phyloP scores from a whole-genome alignment of 2,888 invertebrate genomes.

The Acleris emargana region DNA sequence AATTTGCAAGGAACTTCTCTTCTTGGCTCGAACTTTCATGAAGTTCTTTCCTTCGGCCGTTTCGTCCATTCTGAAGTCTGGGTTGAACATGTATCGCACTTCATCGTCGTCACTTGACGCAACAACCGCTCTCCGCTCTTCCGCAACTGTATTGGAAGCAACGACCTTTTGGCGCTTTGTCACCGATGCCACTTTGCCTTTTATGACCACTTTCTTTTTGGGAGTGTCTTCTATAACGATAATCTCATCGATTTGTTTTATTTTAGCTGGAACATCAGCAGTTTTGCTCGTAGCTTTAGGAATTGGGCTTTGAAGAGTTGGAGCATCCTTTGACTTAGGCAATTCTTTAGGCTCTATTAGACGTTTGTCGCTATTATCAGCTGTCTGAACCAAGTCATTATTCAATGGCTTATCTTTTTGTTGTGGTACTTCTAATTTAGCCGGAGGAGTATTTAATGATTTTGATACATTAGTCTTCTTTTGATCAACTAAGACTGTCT shows the following conservation, averaged over 20 bases:
- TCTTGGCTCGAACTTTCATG: conserved; percentile 68
- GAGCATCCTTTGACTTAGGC: conserved; percentile 13
- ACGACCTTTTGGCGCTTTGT: conserved; percentile 58
- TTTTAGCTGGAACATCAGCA: conserved; percentile 43
- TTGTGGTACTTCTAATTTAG: conserved; percentile 7
- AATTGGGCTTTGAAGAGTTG: conserved; percentile 5
- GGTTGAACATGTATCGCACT: conserved; percentile 75
- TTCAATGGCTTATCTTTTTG: conserved; percentile 12
- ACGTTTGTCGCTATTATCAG: conserved; percentile 10
- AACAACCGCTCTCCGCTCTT: conserved; percentile 44
- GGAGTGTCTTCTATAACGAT: conserved; percentile 46
- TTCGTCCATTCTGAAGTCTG: conserved; percentile 61
- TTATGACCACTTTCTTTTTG: conserved; percentile 59
- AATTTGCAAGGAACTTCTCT: conserved; percentile 71
- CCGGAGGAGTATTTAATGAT: conserved; percentile 5
- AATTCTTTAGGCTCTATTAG: conserved; percentile 6
- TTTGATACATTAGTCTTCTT: conserved; percentile 10
- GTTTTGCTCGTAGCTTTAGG: conserved; percentile 38
- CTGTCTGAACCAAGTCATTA: not conserved
- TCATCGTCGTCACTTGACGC: conserved; percentile 74
- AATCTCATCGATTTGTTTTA: conserved; percentile 40
- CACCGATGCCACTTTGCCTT: conserved; percentile 53
- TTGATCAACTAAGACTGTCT: conserved; percentile 34
- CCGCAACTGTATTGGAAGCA: conserved; percentile 40
- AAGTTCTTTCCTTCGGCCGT: conserved; percentile 59